These are phyloP conservation scores for Conchocele bisecta DNA, from an alignment of 2,888 invertebrate species.

Conservation along the genomic window DNA sequence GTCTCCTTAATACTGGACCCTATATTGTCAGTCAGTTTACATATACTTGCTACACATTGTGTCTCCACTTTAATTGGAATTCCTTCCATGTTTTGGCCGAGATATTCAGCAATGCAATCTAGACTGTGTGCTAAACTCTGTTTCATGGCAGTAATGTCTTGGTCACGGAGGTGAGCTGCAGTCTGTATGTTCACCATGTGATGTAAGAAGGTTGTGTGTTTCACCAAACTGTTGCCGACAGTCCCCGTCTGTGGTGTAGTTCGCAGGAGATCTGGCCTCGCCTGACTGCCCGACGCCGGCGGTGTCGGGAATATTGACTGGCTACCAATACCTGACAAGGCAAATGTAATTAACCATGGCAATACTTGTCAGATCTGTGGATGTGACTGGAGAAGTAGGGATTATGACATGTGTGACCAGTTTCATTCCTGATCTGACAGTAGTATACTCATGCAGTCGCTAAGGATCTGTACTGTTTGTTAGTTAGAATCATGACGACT, in stretches of 20 bases:
- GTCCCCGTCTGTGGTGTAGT: not conserved
- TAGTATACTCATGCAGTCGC: too few relatives aligned
- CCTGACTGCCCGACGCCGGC: conserved; percentile 34
- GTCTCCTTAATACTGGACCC: not conserved
- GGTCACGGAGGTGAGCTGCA: too few relatives aligned
- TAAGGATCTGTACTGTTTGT: too few relatives aligned
- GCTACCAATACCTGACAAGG: conserved; percentile 8
- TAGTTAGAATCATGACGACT: too few relatives aligned
- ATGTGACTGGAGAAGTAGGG: too few relatives aligned
- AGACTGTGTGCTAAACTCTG: conserved; percentile 46
- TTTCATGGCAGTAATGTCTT: conserved; percentile 13
- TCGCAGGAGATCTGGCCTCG: not conserved
- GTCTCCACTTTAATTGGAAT: conserved; percentile 10
- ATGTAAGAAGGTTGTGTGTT: conserved; percentile 46
- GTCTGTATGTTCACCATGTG: conserved; percentile 41
- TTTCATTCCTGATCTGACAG: too few relatives aligned
- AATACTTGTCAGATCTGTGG: not conserved
- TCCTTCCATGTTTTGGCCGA: conserved; percentile 21
- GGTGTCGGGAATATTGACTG: conserved; percentile 52
- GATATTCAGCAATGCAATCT: conserved; percentile 7
- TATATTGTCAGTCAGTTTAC: too few relatives aligned
- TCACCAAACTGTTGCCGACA: conserved; percentile 13
- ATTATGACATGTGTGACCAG: too few relatives aligned
- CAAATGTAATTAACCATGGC: not conserved
- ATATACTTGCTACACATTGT: conserved; percentile 32